These are phyloP conservation scores for Rosalia funebris DNA, from an alignment of 2,888 invertebrate species.

Conservation along the genomic window DNA sequence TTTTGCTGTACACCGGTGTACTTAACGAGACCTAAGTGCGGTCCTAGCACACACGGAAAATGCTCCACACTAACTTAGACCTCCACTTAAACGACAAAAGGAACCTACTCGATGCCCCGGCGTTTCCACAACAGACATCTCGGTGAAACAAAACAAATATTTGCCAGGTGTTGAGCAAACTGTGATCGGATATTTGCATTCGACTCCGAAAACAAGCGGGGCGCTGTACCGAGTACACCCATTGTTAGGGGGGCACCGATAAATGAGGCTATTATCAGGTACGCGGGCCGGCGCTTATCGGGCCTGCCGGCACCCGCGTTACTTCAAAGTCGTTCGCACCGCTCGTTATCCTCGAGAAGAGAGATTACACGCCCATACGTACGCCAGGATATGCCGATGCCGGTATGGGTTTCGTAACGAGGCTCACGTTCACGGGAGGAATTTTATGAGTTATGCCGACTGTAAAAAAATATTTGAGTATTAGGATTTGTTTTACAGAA, in stretches of 20 bases:
- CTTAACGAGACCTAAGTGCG: too few species aligned
- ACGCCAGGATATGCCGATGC: too few species aligned
- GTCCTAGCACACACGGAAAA: too few species aligned
- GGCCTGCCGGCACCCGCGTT: constrained; percentile 16
- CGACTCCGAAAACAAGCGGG: not conserved
- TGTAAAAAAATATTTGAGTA: too few species aligned
- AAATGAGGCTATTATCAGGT: constrained; percentile 9
- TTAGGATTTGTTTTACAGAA: too few species aligned
- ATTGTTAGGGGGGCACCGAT: constrained; percentile 8
- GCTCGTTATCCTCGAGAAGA: constrained; percentile 20
- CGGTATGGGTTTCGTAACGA: not conserved
- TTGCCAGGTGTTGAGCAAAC: constrained; percentile 11
- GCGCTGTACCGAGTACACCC: not conserved
- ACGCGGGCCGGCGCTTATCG: constrained; percentile 9
- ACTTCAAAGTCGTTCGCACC: constrained; percentile 13
- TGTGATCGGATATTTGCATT: not conserved
- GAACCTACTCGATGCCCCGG: too few species aligned
- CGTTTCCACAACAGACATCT: too few species aligned
- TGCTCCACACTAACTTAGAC: too few species aligned
- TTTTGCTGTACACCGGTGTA: too few species aligned
- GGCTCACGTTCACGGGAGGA: not conserved
- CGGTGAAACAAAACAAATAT: too few species aligned
- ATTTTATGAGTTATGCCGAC: too few species aligned
- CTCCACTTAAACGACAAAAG: too few species aligned
- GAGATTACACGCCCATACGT: constrained; percentile 10